Evolutionary conservation across 2,888 invertebrate genomes (phyloP), one percentile per base, ranked within the genome.

Genomic region (Mythimna impura): DNA sequence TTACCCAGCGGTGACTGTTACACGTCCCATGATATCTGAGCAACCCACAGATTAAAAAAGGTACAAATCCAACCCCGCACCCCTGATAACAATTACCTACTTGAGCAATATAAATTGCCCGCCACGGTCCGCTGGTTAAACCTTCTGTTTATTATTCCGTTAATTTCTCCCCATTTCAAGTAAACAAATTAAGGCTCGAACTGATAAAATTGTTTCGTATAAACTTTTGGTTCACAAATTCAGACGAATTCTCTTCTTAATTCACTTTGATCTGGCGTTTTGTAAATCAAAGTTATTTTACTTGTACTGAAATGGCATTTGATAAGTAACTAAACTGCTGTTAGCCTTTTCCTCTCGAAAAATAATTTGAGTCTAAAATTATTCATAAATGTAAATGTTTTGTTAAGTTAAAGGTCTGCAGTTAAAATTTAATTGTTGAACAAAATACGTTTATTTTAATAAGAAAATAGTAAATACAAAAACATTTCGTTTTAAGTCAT

Each of bases 211-310:
- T 81, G 80, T 84, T 76, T 65, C 9, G 17, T 73, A 66, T 66
- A 78, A 84, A 86, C 73, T 83, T 86, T 84, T 34, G 57, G 52
- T 62, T 12, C 50, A 65, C 68, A 76, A 72, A 81, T 78, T 81
- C 79, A 50, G 77, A 79, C 57, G 74, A 83, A 85, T 83, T 76
- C 66, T 75, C n/a, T 43, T 73, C 67, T 74, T 71, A 70, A 77
- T 79, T 81, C 69, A 62, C 83, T 88, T 88, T 88, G 86, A 88
- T 86, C 75, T 77, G 8, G 63, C 52, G 67, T 84, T 84, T 76
- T 71, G 70, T 62, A 60, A 82, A 78, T 75, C 62, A 73, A 80
- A 73, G 82, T 81, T 73, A 47, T 76, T 80, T 72, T 66, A 63
- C 9, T 75, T 70, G 0, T 64, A 78, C 25, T 17, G 25, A 43